Conservation (phyloP, 2,888 invertebrate genomes). For the Rhamnusium bicolor region DNA sequence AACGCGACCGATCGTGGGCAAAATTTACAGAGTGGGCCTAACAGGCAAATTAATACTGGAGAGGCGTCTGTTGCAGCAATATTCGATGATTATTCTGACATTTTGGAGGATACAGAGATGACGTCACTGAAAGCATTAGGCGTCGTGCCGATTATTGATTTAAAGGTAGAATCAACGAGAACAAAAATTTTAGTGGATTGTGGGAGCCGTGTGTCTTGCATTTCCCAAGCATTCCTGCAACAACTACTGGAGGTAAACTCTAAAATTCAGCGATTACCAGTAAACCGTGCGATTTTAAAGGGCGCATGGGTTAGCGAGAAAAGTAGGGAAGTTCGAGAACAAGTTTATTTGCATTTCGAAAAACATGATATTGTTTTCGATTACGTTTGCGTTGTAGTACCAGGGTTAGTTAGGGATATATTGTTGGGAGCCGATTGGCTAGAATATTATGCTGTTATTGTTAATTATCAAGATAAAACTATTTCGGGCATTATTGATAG, state of each 20-base stretch:
- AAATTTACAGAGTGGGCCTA: not conserved
- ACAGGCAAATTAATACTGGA: not conserved
- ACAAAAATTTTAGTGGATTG: slow-evolving; percentile 35
- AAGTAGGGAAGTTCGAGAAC: slow-evolving; percentile 19
- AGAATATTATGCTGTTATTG: slow-evolving; percentile 8
- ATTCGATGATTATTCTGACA: slow-evolving; percentile 24
- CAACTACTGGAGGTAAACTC: slow-evolving; percentile 2
- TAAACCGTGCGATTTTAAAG: slow-evolving; percentile 15
- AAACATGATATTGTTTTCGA: slow-evolving; percentile 24
- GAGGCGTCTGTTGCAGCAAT: not conserved
- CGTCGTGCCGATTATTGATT: slow-evolving; percentile 18
- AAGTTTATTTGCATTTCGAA: slow-evolving; percentile 30
- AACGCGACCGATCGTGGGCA: not conserved
- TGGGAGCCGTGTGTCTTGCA: slow-evolving; percentile 33
- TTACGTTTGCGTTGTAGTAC: slow-evolving; percentile 30
- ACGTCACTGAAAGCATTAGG: not conserved
- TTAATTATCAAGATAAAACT: slow-evolving; percentile 21
- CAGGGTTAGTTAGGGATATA: slow-evolving; percentile 22
- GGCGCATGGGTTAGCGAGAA: slow-evolving; percentile 21
- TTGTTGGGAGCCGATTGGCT: slow-evolving; percentile 38
- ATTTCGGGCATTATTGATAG: not conserved
- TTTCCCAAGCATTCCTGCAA: slow-evolving; percentile 34
- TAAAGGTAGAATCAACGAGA: slow-evolving; percentile 4
- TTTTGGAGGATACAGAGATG: slow-evolving; percentile 10
- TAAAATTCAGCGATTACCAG: slow-evolving; percentile 26